phyloP scores from a whole-genome alignment of 2,888 invertebrate genomes.

The Ernsta delagoae region DNA sequence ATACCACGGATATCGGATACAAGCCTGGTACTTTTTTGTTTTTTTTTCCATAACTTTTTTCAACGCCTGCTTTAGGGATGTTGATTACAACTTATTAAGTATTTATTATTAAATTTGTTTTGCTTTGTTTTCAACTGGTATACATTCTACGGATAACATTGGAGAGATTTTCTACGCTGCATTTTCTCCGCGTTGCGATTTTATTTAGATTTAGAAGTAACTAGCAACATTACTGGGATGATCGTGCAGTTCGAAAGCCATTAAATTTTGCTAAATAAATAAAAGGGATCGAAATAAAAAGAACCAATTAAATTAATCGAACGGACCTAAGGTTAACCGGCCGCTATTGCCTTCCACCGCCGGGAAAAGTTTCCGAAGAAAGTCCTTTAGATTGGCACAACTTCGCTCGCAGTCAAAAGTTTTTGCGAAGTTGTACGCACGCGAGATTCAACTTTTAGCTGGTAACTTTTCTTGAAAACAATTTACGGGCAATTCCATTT shows the following conservation, averaged over 20 bases:
- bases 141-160: slow-evolving; percentile 10
- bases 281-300: neutral
- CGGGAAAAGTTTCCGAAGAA: slow-evolving; percentile 64
- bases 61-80: neutral
- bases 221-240: neutral
- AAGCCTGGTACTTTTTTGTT: slow-evolving; percentile 52
- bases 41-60: slow-evolving; percentile 46
- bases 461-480: slow-evolving; percentile 69
- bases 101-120: neutral
- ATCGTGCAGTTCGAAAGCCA: neutral
- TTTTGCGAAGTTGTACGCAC: slow-evolving; percentile 72
- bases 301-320: slow-evolving; percentile 10
- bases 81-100: neutral
- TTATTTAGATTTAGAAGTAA: neutral
- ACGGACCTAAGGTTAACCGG: slow-evolving; percentile 43
- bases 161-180: slow-evolving; percentile 14
- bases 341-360: slow-evolving; percentile 46
- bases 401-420: slow-evolving; percentile 72
- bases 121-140: neutral
- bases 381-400: slow-evolving; percentile 69
- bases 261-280: neutral
- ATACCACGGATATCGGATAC: slow-evolving; percentile 35
- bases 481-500: slow-evolving; percentile 53
- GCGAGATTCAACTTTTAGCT: slow-evolving; percentile 65
- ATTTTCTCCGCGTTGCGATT: neutral